Conservation (phyloP, 2,888 invertebrate species). For the Quadriops clusia region DNA sequence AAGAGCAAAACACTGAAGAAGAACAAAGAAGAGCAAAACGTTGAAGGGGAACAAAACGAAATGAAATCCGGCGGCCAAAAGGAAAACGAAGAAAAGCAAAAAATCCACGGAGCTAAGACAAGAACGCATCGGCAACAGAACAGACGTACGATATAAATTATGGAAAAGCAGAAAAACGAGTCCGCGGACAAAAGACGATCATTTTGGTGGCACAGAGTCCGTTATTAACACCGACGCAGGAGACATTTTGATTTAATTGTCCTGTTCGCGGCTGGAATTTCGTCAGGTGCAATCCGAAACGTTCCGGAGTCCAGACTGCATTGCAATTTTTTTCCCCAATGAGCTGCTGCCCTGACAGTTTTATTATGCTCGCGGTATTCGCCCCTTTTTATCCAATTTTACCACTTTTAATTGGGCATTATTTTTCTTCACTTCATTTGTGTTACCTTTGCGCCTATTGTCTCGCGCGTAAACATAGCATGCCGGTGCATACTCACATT, state of each 20-base stretch:
- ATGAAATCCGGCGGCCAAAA: no score
- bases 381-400: conserved; percentile 16
- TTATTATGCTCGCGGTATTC: conserved; percentile 21
- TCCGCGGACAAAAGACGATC: conserved; percentile 18
- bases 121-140: conserved; percentile 14
- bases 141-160: conserved; percentile 26
- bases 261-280: conserved; percentile 27
- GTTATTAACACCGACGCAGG: conserved; percentile 28
- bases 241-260: conserved; percentile 34
- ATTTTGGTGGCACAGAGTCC: conserved; percentile 25
- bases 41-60: no score
- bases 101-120: conserved; percentile 13
- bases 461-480: no score
- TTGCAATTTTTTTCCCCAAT: conserved; percentile 18
- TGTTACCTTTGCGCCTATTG: no score
- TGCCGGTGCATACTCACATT: no score
- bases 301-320: conserved; percentile 18
- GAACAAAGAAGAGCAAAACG: no score
- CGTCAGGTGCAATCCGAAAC: conserved; percentile 27
- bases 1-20: no score
- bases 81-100: conserved; percentile 15
- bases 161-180: conserved; percentile 22
- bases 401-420: conserved; percentile 18
- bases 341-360: conserved; percentile 23
- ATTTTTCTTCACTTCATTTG: no score